These are phyloP conservation scores for Mus spicilegus DNA, from an alignment of 2,113 vertebrate genomes.

Conservation along the genomic window DNA sequence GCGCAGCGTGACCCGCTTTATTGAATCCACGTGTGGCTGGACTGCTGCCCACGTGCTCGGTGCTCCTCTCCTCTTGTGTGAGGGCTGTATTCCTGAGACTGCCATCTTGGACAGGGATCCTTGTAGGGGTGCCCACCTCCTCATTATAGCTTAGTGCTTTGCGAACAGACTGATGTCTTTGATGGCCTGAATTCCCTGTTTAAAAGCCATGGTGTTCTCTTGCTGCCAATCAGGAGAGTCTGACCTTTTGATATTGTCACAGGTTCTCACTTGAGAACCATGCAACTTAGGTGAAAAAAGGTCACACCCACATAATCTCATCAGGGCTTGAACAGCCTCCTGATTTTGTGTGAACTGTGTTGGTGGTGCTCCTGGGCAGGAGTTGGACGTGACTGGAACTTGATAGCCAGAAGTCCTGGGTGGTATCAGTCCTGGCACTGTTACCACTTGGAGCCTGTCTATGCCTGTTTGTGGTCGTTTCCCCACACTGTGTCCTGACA, in stretches of 20 bases:
- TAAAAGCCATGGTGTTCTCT: not conserved
- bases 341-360: not conserved
- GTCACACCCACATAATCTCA: not conserved
- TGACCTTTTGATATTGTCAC: not conserved
- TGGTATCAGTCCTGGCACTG: not conserved
- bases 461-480: not conserved
- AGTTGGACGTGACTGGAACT: not conserved
- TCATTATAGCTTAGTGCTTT: not conserved
- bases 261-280: not conserved
- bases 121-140: not conserved
- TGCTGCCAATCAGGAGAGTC: not conserved
- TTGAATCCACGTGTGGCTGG: conserved; percentile 68
- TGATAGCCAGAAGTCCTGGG: not conserved
- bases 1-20: conserved; percentile 52
- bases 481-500: not conserved
- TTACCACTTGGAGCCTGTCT: not conserved
- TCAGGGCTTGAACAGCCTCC: no score
- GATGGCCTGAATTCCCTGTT: not conserved
- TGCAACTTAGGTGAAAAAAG: not conserved
- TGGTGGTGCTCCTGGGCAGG: not conserved
- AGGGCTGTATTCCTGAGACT: conserved; percentile 31
- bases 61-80: conserved; percentile 20
- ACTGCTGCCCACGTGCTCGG: conserved; percentile 13
- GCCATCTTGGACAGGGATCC: not conserved
- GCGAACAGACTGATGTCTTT: conserved; percentile 16